Evolutionary conservation across 2,888 invertebrate genomes (phyloP).

Genomic region (Heliconius aoede): DNA sequence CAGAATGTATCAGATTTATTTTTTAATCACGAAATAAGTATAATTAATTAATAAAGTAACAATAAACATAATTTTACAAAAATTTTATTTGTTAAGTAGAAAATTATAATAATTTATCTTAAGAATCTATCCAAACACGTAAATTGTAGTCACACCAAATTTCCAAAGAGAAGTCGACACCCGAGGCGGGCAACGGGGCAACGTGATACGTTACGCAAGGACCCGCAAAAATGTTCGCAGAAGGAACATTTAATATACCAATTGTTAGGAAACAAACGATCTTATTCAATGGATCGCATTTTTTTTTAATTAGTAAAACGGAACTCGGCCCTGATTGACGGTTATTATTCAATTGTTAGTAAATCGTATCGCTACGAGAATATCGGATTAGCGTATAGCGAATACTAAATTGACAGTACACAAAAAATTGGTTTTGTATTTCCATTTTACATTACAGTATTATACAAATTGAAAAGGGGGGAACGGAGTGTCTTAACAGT

Average conservation of each 20-base stretch:
- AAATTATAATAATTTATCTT: neutral
- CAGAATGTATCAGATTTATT: too few species aligned
- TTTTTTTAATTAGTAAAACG: constrained; percentile 48
- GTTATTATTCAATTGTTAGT: constrained; percentile 3
- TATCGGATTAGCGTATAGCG: too few species aligned
- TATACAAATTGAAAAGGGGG: neutral
- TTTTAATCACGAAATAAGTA: too few species aligned
- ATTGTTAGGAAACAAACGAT: constrained; percentile 40
- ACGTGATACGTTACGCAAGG: constrained; percentile 69
- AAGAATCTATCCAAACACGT: neutral
- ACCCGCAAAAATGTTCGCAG: constrained; percentile 66
- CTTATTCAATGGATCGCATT: constrained; percentile 35
- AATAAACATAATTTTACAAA: neutral
- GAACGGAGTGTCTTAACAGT: neutral
- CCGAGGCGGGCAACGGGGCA: constrained; percentile 62
- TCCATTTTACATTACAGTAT: neutral
- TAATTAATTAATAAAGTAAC: neutral
- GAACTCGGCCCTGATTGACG: constrained; percentile 30
- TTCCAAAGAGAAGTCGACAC: constrained; percentile 61
- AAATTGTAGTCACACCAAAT: neutral
- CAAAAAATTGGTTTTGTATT: neutral
- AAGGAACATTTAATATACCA: constrained; percentile 62
- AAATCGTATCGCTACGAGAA: neutral
- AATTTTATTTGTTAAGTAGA: neutral
- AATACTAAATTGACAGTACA: neutral